Evolutionary conservation across 2,888 invertebrate genomes (phyloP).

Genomic region (Calameuta idolon): DNA sequence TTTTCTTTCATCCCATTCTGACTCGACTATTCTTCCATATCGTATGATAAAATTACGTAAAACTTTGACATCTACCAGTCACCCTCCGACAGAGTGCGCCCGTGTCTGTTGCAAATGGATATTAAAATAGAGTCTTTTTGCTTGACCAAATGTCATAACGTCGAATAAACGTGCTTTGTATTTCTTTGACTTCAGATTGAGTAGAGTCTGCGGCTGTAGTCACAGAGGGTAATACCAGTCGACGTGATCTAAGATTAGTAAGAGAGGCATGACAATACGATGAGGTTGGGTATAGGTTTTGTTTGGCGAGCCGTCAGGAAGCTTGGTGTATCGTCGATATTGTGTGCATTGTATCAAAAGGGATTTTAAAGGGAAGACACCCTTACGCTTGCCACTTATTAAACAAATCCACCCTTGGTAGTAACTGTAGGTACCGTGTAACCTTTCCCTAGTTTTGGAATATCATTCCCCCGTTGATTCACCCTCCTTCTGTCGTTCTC

Average conservation of each 20-base stretch:
- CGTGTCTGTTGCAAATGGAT: not conserved
- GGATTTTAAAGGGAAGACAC: constrained; percentile 7
- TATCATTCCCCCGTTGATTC: not conserved
- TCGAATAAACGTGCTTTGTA: not conserved
- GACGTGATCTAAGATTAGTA: not conserved
- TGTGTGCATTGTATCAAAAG: not conserved
- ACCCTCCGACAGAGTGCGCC: not conserved
- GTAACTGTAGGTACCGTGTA: not conserved
- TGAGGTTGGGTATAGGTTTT: not conserved
- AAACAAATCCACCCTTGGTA: constrained; percentile 1
- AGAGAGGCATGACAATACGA: not conserved
- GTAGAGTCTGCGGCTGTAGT: not conserved
- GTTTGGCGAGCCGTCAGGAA: not conserved
- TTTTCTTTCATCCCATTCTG: not conserved
- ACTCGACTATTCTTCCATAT: not conserved
- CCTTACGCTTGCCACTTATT: constrained; percentile 6
- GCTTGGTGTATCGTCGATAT: not conserved
- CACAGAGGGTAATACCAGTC: not conserved
- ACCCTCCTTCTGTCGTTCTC: not conserved
- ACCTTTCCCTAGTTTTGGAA: constrained; percentile 5
- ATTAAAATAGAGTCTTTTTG: not conserved
- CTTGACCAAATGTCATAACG: not conserved
- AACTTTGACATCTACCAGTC: not conserved
- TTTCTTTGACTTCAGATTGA: not conserved
- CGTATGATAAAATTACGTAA: not conserved